phyloP scores from a whole-genome alignment of 2,797 vertebrate species.

The Falco naumanni region DNA sequence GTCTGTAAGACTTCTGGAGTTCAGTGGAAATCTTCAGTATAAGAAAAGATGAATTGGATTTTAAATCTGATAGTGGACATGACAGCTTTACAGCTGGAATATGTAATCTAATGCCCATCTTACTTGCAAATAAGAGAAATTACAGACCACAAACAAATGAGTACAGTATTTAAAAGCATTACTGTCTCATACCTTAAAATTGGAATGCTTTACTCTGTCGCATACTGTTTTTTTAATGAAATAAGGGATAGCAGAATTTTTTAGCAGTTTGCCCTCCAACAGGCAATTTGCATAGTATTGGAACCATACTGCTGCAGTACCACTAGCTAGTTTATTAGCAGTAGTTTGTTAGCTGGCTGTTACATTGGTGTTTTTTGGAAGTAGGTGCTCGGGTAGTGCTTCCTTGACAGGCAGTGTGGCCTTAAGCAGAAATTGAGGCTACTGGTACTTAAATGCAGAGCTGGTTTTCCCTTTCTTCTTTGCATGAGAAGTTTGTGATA shows the following conservation, averaged over 20 bases:
- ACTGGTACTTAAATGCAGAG: conserved; percentile 41
- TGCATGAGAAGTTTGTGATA: not conserved
- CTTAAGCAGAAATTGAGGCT: conserved; percentile 13
- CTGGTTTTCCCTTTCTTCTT: conserved; percentile 11
- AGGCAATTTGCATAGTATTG: not conserved
- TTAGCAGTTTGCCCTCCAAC: not conserved
- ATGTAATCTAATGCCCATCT: not conserved
- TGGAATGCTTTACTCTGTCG: not conserved
- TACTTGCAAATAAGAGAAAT: not conserved
- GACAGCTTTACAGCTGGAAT: not conserved
- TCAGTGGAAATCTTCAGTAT: not conserved
- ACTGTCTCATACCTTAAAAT: not conserved
- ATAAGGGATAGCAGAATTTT: not conserved
- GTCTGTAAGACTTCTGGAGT: not conserved
- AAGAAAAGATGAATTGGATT: not conserved
- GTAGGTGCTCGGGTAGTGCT: not conserved
- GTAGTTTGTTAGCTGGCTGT: conserved; percentile 4
- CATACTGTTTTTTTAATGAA: not conserved
- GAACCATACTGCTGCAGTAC: not conserved
- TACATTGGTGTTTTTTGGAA: not conserved
- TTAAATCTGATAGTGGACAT: not conserved
- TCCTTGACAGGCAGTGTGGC: not conserved
- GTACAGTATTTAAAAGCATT: conserved; percentile 12
- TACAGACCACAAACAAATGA: not conserved
- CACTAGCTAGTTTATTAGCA: not conserved